A percentile compares a stretch with the other conserved stretches of the same genome.
Conservation (phyloP, 2,888 invertebrate genomes). For the Agrochola litura region DNA sequence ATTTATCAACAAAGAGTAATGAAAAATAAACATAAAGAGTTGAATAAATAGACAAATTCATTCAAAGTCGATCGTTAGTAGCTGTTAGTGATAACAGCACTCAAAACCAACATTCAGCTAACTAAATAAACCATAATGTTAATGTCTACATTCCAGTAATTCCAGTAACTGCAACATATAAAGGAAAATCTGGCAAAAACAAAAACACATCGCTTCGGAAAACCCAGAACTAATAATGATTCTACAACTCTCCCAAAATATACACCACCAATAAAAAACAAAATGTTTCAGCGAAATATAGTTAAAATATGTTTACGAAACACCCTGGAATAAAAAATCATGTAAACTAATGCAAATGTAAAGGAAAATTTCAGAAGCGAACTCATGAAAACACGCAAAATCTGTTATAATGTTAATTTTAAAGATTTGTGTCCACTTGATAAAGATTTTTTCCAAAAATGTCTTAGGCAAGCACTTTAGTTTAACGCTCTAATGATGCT, state of each 20-base stretch:
- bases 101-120: conserved; percentile 73
- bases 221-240: conserved; percentile 59
- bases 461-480: neutral
- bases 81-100: conserved; percentile 90
- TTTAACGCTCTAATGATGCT: conserved; percentile 19
- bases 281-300: conserved; percentile 64
- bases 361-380: conserved; percentile 59
- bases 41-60: conserved; percentile 68
- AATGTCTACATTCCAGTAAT: conserved; percentile 63
- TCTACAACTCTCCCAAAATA: conserved; percentile 70
- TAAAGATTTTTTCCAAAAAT: conserved; percentile 32
- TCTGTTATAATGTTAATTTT: conserved; percentile 62
- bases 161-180: conserved; percentile 49
- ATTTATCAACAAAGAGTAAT: conserved; percentile 57
- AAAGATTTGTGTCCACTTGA: conserved; percentile 54
- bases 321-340: conserved; percentile 64
- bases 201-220: conserved; percentile 61
- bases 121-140: conserved; percentile 64
- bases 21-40: neutral
- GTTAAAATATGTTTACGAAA: conserved; percentile 67
- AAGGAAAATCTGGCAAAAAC: conserved; percentile 64
- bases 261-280: conserved; percentile 70
- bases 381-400: conserved; percentile 64
- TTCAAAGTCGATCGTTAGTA: conserved; percentile 89
- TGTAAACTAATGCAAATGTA: conserved; percentile 60